Base-by-base conservation (phyloP, 2,888 invertebrate genomes). In the Andrena bicolor region DNA sequence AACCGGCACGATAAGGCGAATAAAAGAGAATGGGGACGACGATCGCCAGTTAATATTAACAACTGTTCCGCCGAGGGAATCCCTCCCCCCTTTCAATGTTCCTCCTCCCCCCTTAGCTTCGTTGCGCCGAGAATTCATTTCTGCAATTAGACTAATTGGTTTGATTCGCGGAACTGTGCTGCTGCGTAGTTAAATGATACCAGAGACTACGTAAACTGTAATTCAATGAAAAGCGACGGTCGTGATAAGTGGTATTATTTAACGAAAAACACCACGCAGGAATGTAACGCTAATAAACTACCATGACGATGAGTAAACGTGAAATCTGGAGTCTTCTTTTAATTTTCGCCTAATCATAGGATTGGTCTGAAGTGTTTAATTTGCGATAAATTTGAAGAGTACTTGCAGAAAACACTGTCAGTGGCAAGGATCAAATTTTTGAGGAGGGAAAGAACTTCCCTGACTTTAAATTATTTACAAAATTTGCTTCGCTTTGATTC, bases 71-170 rank as follows among this genome's bases (percentile, higher is more conserved):
- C 20, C 7, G 23, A 26, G 3, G 32, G 7, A 48, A 48, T 16
- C n/a, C 41, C 6, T 56, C 5, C 30, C 23, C 3, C 7, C 32
- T 6, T 35, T 5, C 41, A 13, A 41, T 41, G 16, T 60, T 51
- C 13, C 49, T 26, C 51, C 1, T 2, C 7, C 8, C 4, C 13
- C 51, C 16, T 3, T 20, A 8, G 6, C 0, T 2, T 71, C 23
- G 2, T 23, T 30, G 30, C 48, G 13, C 20, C 35, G 20, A 16
- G 2, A 28, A 65, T 16, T 6, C 2, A 48, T 53, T 61, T 61
- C n/a, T 41, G 66, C 77, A 75, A 75, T 75, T 68, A 49, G n/a
- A 49, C 10, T 78, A 68, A 78, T 75, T 75, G 41, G 30, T 16
- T 13, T 13, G 20, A 16, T 49, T 48, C 48, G 8, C 4, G 26